Evolutionary conservation across 1,140 invertebrate species (phyloP), one percentile per base, ranked within the genome.

Genomic region (Caerostris darwini): DNA sequence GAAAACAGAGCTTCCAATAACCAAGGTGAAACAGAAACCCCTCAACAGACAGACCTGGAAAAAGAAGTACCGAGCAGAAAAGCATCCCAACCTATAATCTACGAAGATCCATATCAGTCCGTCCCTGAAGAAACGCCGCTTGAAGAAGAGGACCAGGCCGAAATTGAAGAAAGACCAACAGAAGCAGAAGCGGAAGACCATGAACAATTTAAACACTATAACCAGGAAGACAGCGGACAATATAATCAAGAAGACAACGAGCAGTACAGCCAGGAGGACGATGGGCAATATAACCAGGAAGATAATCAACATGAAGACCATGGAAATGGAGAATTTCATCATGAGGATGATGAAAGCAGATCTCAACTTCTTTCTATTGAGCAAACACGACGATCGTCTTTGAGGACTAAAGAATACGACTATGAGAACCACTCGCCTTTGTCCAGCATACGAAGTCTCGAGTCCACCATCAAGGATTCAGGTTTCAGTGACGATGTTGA

Each of bases 401-500:
- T 71, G 17, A 64, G 57, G 19, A 85, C 53, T 4, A 71, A 61
- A 14, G 71, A 53, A 17, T 90, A 57, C 6, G 93, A 94, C 57
- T 8, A 61, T 0, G 93, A 94, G 19, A 90, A 94, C 19, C 94
- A 88, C 6, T 95, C 94, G 3, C 94, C 94, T 34, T 50, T 94
- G 3, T 95, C 94, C 3, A 94, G 94, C 58, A 89, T 94, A 34
- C 19, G 89, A 14, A 95, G 94, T 58, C 19, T 92, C 3, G 94
- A 95, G 58, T 91, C 94, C 34, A 95, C 92, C 0, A 89, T 95
- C 61, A 95, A 95, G 67, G 94, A 95, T 87, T 95, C 94, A 17
- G 94, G 94, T 12, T 94, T 94, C 71, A 94, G 94, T 53, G 94
- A 95, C 7, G 90, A 94, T n/a, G 61, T 94, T 5, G 91, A 93